These are phyloP conservation scores for Haplochromis vanheusdeni DNA, from an alignment of 2,113 vertebrate species.

Conservation along the genomic window DNA sequence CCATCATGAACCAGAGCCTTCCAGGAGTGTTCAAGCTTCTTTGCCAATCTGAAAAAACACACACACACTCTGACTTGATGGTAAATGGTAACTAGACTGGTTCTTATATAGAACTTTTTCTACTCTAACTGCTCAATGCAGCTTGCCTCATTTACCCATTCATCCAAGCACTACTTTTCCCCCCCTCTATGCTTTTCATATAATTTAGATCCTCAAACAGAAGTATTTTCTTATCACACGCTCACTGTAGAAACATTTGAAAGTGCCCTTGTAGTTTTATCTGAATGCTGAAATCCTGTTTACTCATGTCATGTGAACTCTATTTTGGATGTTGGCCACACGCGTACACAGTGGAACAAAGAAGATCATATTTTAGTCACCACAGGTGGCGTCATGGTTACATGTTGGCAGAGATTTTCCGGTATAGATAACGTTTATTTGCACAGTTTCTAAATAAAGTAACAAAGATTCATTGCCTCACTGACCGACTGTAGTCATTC, in stretches of 20 bases:
- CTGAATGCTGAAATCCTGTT: not conserved
- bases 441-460: not conserved
- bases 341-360: not conserved
- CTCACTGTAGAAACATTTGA: not conserved
- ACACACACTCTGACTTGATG: not conserved
- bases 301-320: not conserved
- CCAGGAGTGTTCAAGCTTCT: conserved; percentile 93
- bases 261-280: not conserved
- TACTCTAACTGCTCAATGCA: not conserved
- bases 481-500: not conserved
- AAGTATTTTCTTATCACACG: not conserved
- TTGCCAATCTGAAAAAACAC: conserved; percentile 74
- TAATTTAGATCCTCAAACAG: not conserved
- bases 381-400: not conserved
- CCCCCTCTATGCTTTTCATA: not conserved
- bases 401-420: not conserved
- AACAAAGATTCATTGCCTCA: not conserved
- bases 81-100: not conserved
- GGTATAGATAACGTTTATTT: not conserved
- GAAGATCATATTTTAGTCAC: not conserved
- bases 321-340: not conserved
- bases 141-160: not conserved
- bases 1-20: conserved; percentile 91
- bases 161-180: not conserved
- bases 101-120: not conserved